Evolutionary conservation across 2,888 invertebrate genomes (phyloP), one percentile per base, ranked within the genome.

Genomic region (Leucoma salicis): DNA sequence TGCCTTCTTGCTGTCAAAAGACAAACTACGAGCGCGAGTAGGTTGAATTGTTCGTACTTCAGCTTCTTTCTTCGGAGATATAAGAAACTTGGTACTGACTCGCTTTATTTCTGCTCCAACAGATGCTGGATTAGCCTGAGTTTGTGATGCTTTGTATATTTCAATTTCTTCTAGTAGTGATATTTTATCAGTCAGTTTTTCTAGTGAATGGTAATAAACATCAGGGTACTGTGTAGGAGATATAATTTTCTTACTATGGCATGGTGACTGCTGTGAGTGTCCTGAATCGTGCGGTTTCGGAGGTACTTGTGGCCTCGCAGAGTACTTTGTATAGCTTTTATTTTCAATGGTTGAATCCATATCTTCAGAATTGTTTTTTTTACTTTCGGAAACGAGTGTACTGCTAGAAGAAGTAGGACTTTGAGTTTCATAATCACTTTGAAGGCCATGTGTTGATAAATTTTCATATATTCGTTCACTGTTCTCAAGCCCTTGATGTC

Each of bases 41-140:
- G 89, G 87, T 57, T 88, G 82, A 34, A 86, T 81, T 14, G 78
- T 86, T 34, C 87, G 65, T 5, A 89, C 88, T 54, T 82, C 84
- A 0, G 89, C 84, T 75, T 89, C 87, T 63, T 87, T 89, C 64
- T 87, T 89, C 3, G 89, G 89, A 2, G 88, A 88, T 53, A 89
- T 85, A 3, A 86, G 56, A 57, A 87, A 85, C 56, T 73, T 83
- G 11, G 88, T 88, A 46, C 85, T 86, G 2, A 87, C 86, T 69
- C 73, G 78, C 64, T 88, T 89, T 49, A 89, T 88, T 71, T 89
- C 86, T 12, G 89, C 89, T 10, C 89, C 84, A 7, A 89, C 89
- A 4, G 89, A 82, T 10, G 79, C 73, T 4, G 85, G 87, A 39
- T 76, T 56, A 0, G 60, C 57, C 52, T 72, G 74, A 8, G 63